These are phyloP conservation scores for Mercenaria mercenaria DNA, from an alignment of 1,140 invertebrate species.

Conservation along the genomic window DNA sequence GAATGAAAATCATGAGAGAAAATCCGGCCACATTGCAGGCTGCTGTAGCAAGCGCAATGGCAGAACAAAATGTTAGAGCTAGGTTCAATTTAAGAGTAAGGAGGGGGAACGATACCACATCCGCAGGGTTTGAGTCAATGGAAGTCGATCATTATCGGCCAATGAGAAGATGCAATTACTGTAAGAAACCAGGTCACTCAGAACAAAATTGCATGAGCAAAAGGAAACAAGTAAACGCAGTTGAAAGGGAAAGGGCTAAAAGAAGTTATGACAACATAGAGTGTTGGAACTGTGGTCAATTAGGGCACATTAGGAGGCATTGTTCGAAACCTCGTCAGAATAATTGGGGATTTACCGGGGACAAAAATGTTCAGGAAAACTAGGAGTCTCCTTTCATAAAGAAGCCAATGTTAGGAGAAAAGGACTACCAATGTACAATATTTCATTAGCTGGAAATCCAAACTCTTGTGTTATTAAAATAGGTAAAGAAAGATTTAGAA, in stretches of 20 bases:
- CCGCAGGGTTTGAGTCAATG: neutral
- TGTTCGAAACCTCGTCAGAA: neutral
- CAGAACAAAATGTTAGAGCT: neutral
- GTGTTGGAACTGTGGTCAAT: neutral
- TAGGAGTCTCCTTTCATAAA: neutral
- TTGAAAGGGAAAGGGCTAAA: neutral
- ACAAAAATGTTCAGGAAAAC: neutral
- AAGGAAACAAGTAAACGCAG: neutral
- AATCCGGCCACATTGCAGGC: neutral
- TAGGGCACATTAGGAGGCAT: neutral
- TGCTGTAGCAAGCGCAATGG: neutral
- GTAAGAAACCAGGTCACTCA: constrained; percentile 6
- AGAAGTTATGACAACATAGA: too few relatives aligned
- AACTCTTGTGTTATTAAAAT: neutral
- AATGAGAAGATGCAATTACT: neutral
- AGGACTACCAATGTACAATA: neutral
- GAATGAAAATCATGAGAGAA: neutral
- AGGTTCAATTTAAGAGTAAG: neutral
- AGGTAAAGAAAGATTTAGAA: neutral
- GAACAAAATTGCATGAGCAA: neutral
- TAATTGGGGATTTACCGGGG: too few relatives aligned
- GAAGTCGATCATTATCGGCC: constrained; percentile 20
- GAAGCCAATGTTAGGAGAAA: too few relatives aligned
- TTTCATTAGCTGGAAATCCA: neutral
- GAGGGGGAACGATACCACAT: neutral